Base-by-base conservation (phyloP, 2,888 invertebrate genomes). In the Eupithecia subumbrata region DNA sequence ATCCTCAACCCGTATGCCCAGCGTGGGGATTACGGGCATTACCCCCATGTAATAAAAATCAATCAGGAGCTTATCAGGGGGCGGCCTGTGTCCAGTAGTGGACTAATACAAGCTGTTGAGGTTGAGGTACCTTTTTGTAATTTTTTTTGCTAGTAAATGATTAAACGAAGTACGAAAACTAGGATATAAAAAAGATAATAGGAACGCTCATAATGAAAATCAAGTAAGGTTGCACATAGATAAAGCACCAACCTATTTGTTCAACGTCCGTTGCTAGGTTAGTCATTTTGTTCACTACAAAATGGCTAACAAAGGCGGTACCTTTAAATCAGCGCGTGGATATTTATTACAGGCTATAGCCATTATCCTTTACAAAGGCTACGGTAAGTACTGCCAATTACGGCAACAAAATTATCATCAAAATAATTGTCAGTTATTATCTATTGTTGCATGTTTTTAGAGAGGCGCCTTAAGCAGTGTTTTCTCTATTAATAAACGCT, bases 281-380 rank as follows among this genome's bases (percentile, higher is more conserved):
- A 69, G 71, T 75, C 9, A 74, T 73, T 71, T 68, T 73, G 70
- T 52, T 37, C 43, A 45, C 45, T 70, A 70, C 70, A 73, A 73
- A 70, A 73, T 72, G 37, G 40, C 30, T 56, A 69, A 72, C 71
- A 75, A 76, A 74, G 72, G 73, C 71, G 60, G 71, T 40, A 30
- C 69, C 68, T 70, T 76, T 78, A 74, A 73, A 78, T 74, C 75
- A 76, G 72, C 34, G 45, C 63, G 75, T 72, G 64, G 66, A 74
- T 60, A 72, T 73, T 76, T 72, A 75, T 74, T 76, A 76, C 43
- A 72, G 72, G 63, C 69, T 34, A 74, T 52, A 70, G 73, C 69
- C 73, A 77, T 80, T 76, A 79, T 76, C 70, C 64, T 74, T 74
- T 75, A 75, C 67, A 76, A 77, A 76, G 69, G 76, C 73, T 71